Percentiles rank a stretch among this genome's conserved stretches.
Conservation (phyloP, 2,797 vertebrate genomes). For the Cossypha dichroa region DNA sequence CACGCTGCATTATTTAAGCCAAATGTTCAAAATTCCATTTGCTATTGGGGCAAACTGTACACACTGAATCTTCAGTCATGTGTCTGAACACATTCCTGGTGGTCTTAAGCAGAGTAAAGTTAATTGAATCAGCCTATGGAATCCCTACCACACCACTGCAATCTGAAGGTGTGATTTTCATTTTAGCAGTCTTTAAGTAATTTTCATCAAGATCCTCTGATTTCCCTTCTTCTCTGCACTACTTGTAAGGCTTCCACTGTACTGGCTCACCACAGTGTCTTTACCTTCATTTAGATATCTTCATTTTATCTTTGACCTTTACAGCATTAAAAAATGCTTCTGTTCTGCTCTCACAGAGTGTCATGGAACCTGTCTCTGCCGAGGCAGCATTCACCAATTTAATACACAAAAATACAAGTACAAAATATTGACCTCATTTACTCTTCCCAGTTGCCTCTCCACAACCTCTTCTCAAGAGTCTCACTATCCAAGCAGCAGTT, state of each 20-base stretch:
- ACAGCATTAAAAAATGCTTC: not conserved
- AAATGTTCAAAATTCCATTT: conserved; percentile 46
- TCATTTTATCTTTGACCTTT: not conserved
- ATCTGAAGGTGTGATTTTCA: not conserved
- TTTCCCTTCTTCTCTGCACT: not conserved
- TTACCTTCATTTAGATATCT: not conserved
- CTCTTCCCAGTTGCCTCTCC: not conserved
- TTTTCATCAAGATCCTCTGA: not conserved
- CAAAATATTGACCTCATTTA: not conserved
- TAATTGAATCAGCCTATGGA: not conserved
- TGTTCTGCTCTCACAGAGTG: not conserved
- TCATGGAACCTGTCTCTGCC: not conserved
- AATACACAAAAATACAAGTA: not conserved
- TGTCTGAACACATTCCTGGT: not conserved
- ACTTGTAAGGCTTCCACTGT: not conserved
- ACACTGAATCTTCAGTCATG: not conserved
- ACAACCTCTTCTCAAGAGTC: not conserved
- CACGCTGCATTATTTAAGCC: not conserved
- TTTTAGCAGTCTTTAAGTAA: not conserved
- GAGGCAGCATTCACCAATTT: not conserved
- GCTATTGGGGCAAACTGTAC: not conserved
- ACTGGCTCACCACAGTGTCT: not conserved
- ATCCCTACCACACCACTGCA: not conserved
- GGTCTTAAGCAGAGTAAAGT: not conserved
- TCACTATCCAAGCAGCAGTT: not conserved